Evolutionary conservation across 2,113 vertebrate species (phyloP).

Genomic region (Macaca mulatta): DNA sequence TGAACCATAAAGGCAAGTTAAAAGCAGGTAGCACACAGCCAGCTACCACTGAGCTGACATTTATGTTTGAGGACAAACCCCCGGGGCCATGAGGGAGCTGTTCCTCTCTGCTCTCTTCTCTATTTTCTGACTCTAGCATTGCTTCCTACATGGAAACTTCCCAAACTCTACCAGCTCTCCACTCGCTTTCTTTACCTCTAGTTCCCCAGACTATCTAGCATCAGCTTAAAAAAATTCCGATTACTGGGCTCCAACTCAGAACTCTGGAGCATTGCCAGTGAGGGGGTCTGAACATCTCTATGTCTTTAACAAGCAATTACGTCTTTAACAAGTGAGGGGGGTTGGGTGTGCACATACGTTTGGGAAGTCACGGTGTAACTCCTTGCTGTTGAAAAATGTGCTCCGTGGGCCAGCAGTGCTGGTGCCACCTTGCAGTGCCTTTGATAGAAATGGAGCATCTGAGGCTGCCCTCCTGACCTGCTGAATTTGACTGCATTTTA

Average conservation of each 20-base stretch:
- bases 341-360: rapidly evolving
- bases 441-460: background rate
- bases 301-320: background rate
- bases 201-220: background rate
- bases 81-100: background rate
- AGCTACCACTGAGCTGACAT: background rate
- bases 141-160: background rate
- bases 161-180: background rate
- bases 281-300: background rate
- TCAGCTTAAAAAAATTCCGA: background rate
- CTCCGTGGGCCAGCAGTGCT: background rate
- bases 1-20: background rate
- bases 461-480: background rate
- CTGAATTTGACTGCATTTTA: background rate
- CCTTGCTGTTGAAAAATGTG: background rate
- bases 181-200: background rate
- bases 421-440: background rate
- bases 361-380: background rate
- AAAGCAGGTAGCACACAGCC: background rate
- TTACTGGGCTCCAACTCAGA: background rate
- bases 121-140: background rate
- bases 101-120: background rate
- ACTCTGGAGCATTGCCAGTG: background rate
- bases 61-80: background rate
- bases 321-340: background rate